Percentiles rank a stretch among this genome's conserved stretches.
These are phyloP conservation scores for Gymnarchus niloticus DNA, from an alignment of 2,113 vertebrate species.

Conservation along the genomic window DNA sequence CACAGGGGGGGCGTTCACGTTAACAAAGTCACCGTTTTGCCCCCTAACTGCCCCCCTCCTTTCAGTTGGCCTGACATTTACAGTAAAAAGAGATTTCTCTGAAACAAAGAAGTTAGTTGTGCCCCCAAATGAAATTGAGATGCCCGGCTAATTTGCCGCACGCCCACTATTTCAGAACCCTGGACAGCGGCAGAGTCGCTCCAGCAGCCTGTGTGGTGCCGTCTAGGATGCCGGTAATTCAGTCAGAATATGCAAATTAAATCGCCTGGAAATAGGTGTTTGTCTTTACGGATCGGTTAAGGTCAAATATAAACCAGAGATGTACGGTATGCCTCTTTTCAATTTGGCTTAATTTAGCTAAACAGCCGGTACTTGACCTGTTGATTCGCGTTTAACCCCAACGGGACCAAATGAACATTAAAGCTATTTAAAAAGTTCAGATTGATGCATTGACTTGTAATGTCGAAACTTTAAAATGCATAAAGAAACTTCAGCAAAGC, in stretches of 20 bases:
- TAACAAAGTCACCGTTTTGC: not conserved
- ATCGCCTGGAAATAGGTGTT: not conserved
- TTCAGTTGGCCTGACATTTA: not conserved
- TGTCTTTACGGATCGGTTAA: not conserved
- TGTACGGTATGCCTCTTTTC: not conserved
- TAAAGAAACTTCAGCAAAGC: not conserved
- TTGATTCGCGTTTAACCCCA: not conserved
- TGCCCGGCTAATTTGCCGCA: not conserved
- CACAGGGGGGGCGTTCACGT: not conserved
- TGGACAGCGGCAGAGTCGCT: constrained; percentile 39
- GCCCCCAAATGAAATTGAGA: too few species aligned
- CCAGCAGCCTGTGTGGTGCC: constrained; percentile 50
- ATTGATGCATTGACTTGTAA: not conserved
- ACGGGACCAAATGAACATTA: not conserved
- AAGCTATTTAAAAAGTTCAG: not conserved
- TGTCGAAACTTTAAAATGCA: not conserved
- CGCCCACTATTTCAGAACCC: constrained; percentile 45
- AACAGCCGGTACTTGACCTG: not conserved
- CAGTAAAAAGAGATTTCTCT: not conserved
- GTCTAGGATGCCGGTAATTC: not conserved
- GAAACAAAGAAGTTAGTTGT: not conserved
- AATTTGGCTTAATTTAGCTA: not conserved
- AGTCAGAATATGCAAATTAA: not conserved
- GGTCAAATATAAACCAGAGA: not conserved
- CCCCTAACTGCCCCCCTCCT: not conserved